Conservation (phyloP, 2,888 invertebrate genomes). For the Malthinus seriepunctatus region DNA sequence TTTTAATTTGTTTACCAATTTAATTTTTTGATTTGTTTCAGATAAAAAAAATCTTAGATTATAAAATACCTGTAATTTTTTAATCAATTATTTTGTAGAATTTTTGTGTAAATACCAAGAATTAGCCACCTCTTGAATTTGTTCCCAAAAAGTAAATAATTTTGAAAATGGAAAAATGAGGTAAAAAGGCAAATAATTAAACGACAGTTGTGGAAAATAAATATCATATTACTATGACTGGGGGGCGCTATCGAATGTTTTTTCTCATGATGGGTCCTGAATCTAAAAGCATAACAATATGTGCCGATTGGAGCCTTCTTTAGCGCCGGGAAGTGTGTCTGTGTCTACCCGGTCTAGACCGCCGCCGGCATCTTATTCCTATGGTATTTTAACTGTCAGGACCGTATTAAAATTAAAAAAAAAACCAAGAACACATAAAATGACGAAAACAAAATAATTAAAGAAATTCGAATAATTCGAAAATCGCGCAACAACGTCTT, state of each 20-base stretch:
- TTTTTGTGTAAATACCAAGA: no score
- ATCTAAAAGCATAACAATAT: slow-evolving; percentile 38
- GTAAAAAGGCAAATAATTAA: slow-evolving; percentile 6
- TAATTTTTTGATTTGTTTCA: no score
- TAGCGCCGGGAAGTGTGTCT: slow-evolving; percentile 42
- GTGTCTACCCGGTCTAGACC: slow-evolving; percentile 40
- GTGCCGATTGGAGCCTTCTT: slow-evolving; percentile 42
- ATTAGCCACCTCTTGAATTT: not conserved
- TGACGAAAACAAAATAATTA: no score
- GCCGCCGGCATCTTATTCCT: slow-evolving; percentile 37
- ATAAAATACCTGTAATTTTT: no score
- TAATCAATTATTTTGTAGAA: no score
- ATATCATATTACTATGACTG: slow-evolving; percentile 19
- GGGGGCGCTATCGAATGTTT: not conserved
- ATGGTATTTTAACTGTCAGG: slow-evolving; percentile 37
- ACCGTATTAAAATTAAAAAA: slow-evolving; percentile 16
- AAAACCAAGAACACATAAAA: no score
- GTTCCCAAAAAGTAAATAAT: not conserved
- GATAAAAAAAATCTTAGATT: no score
- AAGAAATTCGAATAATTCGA: no score
- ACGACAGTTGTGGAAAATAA: slow-evolving; percentile 11
- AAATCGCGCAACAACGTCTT: no score
- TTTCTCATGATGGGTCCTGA: slow-evolving; percentile 26
- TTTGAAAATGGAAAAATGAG: not conserved
- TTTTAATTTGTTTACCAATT: not conserved